Evolutionary conservation across 2,888 invertebrate species (phyloP).

Genomic region (Drosophila villosipedis): DNA sequence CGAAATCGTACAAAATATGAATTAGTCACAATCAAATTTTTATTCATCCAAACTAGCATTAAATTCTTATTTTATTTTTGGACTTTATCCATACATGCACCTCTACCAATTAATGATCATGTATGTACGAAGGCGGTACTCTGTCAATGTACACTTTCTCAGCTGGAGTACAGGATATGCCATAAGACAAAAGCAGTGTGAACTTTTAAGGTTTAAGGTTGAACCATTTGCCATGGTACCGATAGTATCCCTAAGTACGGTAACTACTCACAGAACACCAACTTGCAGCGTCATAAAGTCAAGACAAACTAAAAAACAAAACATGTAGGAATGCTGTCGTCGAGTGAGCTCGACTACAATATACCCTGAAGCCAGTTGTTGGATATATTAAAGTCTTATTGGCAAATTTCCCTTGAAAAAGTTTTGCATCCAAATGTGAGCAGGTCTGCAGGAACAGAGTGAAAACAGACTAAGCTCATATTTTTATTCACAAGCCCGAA

Average conservation of each 20-base stretch:
- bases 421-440: background rate
- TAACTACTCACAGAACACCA: slow-evolving; percentile 44
- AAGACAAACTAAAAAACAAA: slow-evolving; percentile 60
- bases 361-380: background rate
- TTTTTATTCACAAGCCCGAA: background rate
- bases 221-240: slow-evolving; percentile 8
- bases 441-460: no score
- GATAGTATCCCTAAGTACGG: slow-evolving; percentile 17
- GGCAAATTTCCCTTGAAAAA: background rate
- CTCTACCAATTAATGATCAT: background rate
- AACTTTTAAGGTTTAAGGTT: slow-evolving; percentile 56
- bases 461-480: no score
- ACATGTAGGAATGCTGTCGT: background rate
- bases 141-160: background rate
- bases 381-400: background rate
- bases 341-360: background rate
- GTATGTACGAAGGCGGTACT: no score
- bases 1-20: background rate
- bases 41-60: background rate
- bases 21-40: background rate
- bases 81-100: background rate
- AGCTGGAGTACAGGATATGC: background rate
- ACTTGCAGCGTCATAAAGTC: slow-evolving; percentile 67
- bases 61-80: background rate
- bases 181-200: slow-evolving; percentile 27